Percentiles rank a stretch among this genome's conserved stretches.
Evolutionary conservation across 2,888 invertebrate genomes (phyloP).

Genomic region (Oscheius sp.): DNA sequence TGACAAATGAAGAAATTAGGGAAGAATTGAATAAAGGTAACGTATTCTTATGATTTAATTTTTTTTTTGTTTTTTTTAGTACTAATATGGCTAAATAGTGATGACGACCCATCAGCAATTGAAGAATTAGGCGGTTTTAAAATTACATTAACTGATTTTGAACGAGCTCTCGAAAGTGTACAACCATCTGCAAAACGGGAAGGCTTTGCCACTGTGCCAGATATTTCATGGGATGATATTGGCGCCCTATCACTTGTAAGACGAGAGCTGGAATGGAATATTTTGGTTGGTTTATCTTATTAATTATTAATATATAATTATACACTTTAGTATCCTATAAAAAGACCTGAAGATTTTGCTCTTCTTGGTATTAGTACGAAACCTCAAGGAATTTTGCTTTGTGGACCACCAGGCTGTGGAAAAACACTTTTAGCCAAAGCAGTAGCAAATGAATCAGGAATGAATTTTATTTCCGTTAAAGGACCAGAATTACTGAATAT

Average conservation of each 20-base stretch:
- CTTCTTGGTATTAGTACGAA: constrained; percentile 82
- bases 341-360: constrained; percentile 85
- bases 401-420: constrained; percentile 89
- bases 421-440: constrained; percentile 98
- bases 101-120: constrained; percentile 56
- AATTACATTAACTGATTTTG: constrained; percentile 63
- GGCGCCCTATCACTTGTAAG: constrained; percentile 90
- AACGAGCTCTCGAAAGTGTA: constrained; percentile 52
- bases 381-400: constrained; percentile 88
- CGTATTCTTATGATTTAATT: neutral
- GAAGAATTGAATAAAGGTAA: constrained; percentile 61
- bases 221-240: constrained; percentile 95
- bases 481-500: constrained; percentile 97
- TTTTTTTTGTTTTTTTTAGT: constrained; percentile 55
- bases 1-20: constrained; percentile 54
- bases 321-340: constrained; percentile 88
- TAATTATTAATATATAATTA: neutral
- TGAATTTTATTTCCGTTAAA: constrained; percentile 98
- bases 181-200: constrained; percentile 83
- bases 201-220: constrained; percentile 96
- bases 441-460: constrained; percentile 96
- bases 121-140: constrained; percentile 49
- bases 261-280: constrained; percentile 88
- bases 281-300: constrained; percentile 74
- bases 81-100: constrained; percentile 63